phyloP scores from a whole-genome alignment of 2,113 vertebrate genomes.

The Acrocephalus kingi region DNA sequence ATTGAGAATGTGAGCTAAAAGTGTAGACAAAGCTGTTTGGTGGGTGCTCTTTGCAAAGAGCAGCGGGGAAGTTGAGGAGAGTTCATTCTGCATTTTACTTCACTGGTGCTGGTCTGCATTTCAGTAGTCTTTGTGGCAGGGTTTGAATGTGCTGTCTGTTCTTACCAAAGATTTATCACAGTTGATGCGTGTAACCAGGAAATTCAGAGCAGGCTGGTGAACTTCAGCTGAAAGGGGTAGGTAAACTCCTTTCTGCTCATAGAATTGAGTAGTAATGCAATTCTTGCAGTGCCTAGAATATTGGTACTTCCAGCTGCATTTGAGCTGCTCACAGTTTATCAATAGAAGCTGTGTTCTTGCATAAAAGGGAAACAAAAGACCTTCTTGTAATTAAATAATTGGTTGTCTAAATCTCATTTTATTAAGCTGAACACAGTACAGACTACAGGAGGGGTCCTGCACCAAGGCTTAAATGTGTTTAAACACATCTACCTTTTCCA shows the following conservation, averaged over 20 bases:
- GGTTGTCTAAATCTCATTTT: not conserved
- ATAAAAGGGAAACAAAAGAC: not conserved
- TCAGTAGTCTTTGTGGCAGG: not conserved
- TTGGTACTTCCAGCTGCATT: not conserved
- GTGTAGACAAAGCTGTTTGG: not conserved
- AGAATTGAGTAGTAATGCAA: not conserved
- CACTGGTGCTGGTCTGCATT: not conserved
- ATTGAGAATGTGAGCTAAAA: not conserved
- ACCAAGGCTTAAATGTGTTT: not conserved
- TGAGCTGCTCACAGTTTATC: not conserved
- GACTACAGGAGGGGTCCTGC: not conserved
- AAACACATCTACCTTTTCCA: not conserved
- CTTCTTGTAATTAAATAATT: not conserved
- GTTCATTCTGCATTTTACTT: not conserved
- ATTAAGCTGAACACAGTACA: not conserved
- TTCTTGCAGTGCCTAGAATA: not conserved
- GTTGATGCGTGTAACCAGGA: rapidly evolving
- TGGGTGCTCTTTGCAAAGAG: not conserved
- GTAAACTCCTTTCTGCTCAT: not conserved
- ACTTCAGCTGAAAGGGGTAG: not conserved
- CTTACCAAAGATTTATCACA: not conserved
- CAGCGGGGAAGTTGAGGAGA: not conserved
- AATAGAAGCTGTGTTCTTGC: not conserved
- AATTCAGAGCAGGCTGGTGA: not conserved
- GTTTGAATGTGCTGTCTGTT: not conserved